Evolutionary conservation across 1,140 invertebrate genomes (phyloP).

Genomic region (Drosophila pectinifera): DNA sequence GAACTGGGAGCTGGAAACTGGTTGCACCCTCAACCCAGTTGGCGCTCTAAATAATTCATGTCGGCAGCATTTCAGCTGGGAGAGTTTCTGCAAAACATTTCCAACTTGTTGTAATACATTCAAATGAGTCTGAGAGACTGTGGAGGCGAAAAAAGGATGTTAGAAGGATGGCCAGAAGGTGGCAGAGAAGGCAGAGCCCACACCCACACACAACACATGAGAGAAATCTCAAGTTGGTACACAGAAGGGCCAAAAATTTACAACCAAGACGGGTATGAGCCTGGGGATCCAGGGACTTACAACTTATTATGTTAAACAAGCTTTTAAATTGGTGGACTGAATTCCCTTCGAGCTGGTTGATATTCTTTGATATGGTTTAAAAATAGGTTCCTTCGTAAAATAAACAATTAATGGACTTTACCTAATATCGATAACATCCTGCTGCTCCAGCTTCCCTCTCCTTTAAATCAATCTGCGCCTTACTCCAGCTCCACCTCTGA

Average conservation of each 20-base stretch:
- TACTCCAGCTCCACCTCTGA: background rate
- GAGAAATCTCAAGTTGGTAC: constrained; percentile 64
- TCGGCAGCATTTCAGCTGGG: constrained; percentile 58
- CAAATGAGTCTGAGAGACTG: constrained; percentile 62
- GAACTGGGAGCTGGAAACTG: background rate
- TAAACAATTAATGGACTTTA: background rate
- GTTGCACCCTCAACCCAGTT: constrained; percentile 27
- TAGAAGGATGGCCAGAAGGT: background rate
- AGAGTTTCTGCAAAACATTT: constrained; percentile 43
- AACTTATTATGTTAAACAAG: constrained; percentile 1
- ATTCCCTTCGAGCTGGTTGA: background rate
- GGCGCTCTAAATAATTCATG: constrained; percentile 79
- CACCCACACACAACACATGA: constrained; percentile 6
- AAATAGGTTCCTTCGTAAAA: too few relatives aligned
- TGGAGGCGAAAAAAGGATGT: background rate
- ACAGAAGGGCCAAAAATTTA: constrained; percentile 31
- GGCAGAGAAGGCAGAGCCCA: too few relatives aligned
- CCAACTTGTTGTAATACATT: constrained; percentile 76
- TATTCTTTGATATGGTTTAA: too few relatives aligned
- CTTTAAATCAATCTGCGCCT: constrained; percentile 22
- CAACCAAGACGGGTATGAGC: background rate
- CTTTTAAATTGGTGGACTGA: background rate
- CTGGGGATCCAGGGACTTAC: background rate
- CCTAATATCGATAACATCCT: background rate
- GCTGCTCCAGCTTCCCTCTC: background rate